These are phyloP conservation scores for Rhombomys opimus DNA, from an alignment of 2,113 vertebrate genomes.

Conservation along the genomic window DNA sequence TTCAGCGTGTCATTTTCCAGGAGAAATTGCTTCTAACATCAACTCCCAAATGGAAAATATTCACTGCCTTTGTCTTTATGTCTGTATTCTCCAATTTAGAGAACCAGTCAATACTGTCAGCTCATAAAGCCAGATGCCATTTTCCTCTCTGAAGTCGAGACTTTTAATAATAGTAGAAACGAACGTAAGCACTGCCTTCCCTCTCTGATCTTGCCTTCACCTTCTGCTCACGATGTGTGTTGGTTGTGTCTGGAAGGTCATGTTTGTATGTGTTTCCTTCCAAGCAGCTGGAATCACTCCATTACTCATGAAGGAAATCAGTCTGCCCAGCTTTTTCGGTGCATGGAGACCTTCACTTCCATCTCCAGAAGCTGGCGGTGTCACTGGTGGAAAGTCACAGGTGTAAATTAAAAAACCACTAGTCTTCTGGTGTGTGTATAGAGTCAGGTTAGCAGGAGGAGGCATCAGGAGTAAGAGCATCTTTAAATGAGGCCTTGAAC, in stretches of 20 bases:
- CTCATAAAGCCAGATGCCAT: conserved; percentile 23
- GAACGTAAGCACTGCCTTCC: not conserved
- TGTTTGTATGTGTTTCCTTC: not conserved
- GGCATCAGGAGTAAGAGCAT: not conserved
- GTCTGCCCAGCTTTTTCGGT: not conserved
- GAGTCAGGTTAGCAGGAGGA: not conserved
- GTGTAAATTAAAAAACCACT: conserved; percentile 28
- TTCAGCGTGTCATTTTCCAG: not conserved
- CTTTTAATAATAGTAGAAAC: not conserved
- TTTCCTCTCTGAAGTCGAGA: not conserved
- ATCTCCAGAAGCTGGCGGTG: not conserved
- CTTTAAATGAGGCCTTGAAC: not conserved
- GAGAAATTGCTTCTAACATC: conserved; percentile 40
- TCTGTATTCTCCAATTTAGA: conserved; percentile 28
- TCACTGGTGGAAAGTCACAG: not conserved
- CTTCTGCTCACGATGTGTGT: not conserved
- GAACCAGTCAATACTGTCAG: not conserved
- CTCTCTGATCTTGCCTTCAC: not conserved
- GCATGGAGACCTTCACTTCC: not conserved
- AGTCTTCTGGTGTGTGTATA: not conserved
- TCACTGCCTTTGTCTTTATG: not conserved
- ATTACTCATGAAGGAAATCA: not conserved
- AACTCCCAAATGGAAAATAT: conserved; percentile 36
- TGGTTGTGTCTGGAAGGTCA: not conserved
- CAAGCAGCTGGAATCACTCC: not conserved